phyloP scores from a whole-genome alignment of 1,140 invertebrate genomes.

The Pseudomyrmex flavicornis region DNA sequence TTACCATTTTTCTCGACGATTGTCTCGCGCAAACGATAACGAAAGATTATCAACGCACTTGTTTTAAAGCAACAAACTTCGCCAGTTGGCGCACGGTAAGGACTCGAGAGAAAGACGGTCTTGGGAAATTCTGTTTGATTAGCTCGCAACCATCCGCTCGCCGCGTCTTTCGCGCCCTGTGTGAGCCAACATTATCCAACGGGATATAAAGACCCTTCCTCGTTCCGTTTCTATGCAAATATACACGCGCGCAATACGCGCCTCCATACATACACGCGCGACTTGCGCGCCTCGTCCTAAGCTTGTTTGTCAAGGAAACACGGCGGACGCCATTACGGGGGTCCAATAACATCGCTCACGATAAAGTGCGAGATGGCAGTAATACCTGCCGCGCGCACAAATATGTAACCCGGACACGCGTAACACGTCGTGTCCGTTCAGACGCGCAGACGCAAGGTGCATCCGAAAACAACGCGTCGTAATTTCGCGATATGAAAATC shows the following conservation, averaged over 20 bases:
- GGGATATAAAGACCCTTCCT: conserved; percentile 53
- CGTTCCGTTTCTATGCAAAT: conserved; percentile 72
- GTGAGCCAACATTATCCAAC: conserved; percentile 28
- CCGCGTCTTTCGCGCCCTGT: conserved; percentile 44
- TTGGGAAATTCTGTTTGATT: conserved; percentile 55
- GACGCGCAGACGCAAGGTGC: not conserved
- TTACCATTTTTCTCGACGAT: not conserved
- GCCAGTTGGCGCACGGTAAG: not conserved
- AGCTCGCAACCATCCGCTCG: conserved; percentile 39
- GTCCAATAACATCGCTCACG: conserved; percentile 77
- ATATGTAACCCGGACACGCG: conserved; percentile 54
- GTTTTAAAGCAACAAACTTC: conserved; percentile 41
- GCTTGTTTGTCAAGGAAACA: conserved; percentile 72
- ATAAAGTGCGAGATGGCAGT: conserved; percentile 74
- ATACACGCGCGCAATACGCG: conserved; percentile 58
- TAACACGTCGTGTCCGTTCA: not conserved
- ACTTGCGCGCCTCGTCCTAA: conserved; percentile 56
- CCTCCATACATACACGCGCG: conserved; percentile 52
- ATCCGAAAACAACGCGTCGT: not conserved
- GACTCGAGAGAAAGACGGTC: conserved; percentile 16
- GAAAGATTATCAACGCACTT: conserved; percentile 10
- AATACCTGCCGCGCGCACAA: conserved; percentile 27
- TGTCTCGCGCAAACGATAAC: conserved; percentile 22
- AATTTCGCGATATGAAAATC: no score
- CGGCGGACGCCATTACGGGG: conserved; percentile 71